Evolutionary conservation across 1,140 invertebrate genomes (phyloP).

Genomic region (Ylistrum balloti): DNA sequence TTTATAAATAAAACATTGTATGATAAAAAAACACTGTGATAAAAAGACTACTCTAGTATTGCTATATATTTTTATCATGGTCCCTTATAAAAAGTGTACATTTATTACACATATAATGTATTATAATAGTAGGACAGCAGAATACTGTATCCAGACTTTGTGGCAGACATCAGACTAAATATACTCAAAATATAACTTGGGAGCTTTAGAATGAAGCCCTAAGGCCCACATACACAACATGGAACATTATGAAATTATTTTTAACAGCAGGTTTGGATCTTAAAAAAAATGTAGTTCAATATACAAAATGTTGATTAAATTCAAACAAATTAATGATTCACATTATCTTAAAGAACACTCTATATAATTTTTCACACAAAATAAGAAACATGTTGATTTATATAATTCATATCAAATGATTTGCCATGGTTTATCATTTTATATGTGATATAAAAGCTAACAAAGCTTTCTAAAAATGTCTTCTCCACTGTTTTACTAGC

Average conservation of each 20-base stretch:
- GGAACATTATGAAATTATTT: not conserved
- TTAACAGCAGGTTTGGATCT: not conserved
- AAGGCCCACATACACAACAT: not conserved
- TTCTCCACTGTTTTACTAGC: not conserved
- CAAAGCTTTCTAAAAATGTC: not conserved
- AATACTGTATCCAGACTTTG: not conserved
- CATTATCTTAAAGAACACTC: not conserved
- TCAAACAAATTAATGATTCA: not conserved
- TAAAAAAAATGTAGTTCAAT: not conserved
- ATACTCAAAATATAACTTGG: not conserved
- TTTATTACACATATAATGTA: not conserved
- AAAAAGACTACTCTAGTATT: too few relatives aligned
- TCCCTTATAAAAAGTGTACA: too few relatives aligned
- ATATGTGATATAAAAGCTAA: too few relatives aligned
- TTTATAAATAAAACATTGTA: too few relatives aligned
- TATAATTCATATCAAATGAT: too few relatives aligned
- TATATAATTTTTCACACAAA: not conserved
- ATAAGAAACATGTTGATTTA: too few relatives aligned
- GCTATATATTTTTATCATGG: too few relatives aligned
- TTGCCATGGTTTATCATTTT: too few relatives aligned
- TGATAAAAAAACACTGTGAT: too few relatives aligned
- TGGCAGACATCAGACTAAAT: conserved; percentile 26
- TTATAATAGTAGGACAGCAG: too few relatives aligned
- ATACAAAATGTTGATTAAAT: not conserved
- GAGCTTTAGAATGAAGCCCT: not conserved